These are phyloP conservation scores for Nothocercus julius DNA, from an alignment of 2,113 vertebrate genomes.

Conservation along the genomic window DNA sequence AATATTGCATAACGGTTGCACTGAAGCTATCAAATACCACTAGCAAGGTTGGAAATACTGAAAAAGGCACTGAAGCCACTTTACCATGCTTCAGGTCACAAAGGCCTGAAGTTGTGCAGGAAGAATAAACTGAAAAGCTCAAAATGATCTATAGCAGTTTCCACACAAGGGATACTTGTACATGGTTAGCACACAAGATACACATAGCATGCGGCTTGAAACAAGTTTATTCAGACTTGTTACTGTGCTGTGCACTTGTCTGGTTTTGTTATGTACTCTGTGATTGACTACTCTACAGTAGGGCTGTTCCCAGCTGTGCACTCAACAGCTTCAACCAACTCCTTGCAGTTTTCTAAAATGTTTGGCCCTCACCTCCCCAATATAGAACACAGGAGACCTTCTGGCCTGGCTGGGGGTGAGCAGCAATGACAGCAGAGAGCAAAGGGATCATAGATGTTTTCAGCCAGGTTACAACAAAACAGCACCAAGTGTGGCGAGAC, in stretches of 20 bases:
- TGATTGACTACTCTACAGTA: too few relatives aligned
- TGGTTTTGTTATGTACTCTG: background rate
- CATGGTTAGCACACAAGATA: accelerated
- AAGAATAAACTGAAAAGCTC: background rate
- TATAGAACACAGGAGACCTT: background rate
- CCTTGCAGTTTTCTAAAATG: background rate
- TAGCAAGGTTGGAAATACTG: accelerated
- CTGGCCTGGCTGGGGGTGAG: background rate
- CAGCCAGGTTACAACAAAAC: background rate
- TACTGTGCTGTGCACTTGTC: background rate
- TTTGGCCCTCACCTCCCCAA: background rate
- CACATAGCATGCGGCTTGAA: background rate
- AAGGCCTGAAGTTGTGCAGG: background rate
- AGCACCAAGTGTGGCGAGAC: background rate
- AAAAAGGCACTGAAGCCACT: background rate
- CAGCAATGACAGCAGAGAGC: background rate
- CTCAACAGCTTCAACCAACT: background rate
- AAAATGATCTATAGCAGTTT: background rate
- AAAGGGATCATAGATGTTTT: background rate
- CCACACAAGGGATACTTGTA: background rate
- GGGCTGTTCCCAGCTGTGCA: background rate
- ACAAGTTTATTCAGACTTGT: background rate
- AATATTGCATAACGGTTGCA: background rate
- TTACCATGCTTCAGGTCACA: background rate
- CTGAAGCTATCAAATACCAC: background rate